Conservation (phyloP, 2,888 invertebrate genomes). For the Formica aserva region DNA sequence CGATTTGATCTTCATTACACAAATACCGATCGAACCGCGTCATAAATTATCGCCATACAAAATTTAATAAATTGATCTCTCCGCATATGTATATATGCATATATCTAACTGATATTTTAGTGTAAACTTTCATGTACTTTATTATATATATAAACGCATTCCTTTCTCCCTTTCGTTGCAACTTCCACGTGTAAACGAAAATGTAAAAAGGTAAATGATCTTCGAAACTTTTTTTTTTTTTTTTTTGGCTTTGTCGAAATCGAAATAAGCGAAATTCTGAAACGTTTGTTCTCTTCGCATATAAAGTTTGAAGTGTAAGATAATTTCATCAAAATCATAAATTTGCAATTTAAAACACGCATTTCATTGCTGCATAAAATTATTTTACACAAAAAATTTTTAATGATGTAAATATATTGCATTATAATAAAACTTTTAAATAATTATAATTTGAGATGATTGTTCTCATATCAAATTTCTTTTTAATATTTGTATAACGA, state of each 20-base stretch:
- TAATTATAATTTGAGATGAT: background rate
- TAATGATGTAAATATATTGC: background rate
- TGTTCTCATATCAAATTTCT: background rate
- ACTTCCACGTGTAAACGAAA: background rate
- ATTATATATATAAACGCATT: background rate
- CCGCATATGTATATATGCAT: background rate
- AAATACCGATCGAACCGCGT: background rate
- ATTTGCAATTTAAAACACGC: constrained; percentile 8
- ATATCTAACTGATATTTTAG: background rate
- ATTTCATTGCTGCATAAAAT: constrained; percentile 23
- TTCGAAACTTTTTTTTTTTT: background rate
- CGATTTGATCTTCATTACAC: constrained; percentile 25
- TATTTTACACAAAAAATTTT: background rate
- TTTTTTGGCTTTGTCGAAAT: background rate
- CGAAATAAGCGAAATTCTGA: background rate
- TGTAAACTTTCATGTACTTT: background rate
- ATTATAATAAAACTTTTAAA: constrained; percentile 1
- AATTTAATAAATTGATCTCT: constrained; percentile 9
- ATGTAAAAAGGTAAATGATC: background rate
- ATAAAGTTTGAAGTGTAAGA: background rate
- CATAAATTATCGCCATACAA: constrained; percentile 7
- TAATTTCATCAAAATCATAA: constrained; percentile 28
- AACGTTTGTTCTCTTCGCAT: background rate
- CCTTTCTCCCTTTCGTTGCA: background rate
- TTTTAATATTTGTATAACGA: constrained; percentile 12